Conservation (phyloP, 2,113 vertebrate genomes). For the Lamprologus ornatipinnis region DNA sequence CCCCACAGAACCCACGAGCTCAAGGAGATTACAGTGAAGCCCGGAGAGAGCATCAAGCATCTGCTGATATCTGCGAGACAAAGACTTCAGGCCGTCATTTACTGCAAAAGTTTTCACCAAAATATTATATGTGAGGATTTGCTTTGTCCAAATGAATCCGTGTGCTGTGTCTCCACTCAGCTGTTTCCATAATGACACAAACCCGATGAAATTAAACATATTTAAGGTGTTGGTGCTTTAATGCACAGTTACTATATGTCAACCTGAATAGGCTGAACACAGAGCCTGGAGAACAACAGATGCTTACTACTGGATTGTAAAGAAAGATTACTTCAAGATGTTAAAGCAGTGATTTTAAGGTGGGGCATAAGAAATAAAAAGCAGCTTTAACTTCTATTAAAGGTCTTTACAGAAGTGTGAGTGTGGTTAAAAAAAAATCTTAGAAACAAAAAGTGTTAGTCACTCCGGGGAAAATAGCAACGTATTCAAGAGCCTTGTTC, state of each 20-base stretch:
- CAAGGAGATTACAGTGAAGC: background rate
- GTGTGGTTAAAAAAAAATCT: background rate
- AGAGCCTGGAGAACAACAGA: background rate
- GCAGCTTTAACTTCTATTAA: background rate
- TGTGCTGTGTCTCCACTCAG: background rate
- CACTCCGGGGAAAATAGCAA: background rate
- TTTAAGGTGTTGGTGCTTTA: background rate
- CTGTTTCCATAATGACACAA: background rate
- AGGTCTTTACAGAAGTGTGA: background rate
- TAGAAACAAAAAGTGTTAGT: background rate
- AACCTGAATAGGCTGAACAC: background rate
- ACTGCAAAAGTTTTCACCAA: background rate
- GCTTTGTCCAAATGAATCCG: background rate
- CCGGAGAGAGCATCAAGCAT: background rate
- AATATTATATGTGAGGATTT: background rate
- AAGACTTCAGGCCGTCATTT: background rate
- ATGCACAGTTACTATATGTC: background rate
- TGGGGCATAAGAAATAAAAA: background rate
- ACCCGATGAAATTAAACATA: background rate
- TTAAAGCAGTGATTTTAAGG: background rate
- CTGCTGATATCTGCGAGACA: background rate
- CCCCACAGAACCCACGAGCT: background rate
- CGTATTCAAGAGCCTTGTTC: background rate
- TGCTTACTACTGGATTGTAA: background rate
- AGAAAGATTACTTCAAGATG: background rate